These are phyloP conservation scores for Manduca sexta DNA, from an alignment of 1,140 invertebrate genomes.

Conservation along the genomic window DNA sequence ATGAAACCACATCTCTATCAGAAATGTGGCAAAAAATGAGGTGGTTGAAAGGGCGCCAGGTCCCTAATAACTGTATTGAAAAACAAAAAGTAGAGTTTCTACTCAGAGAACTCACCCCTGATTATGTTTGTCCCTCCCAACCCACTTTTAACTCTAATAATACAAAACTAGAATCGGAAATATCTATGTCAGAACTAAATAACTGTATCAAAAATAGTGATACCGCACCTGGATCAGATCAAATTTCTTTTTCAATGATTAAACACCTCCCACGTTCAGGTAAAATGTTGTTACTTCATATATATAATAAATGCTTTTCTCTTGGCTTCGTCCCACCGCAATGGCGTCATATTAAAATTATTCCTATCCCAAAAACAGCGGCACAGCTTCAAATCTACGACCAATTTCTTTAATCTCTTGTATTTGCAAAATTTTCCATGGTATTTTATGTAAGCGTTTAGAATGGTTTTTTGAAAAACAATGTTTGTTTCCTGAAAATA, in stretches of 20 bases:
- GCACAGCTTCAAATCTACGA: constrained; percentile 10
- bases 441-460: constrained; percentile 8
- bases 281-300: background rate
- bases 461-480: constrained; percentile 16
- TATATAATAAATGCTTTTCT: background rate
- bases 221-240: background rate
- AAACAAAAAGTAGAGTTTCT: background rate
- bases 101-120: background rate
- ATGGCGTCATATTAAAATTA: background rate
- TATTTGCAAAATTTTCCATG: constrained; percentile 7
- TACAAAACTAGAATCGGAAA: background rate
- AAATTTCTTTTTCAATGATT: constrained; percentile 1
- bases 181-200: background rate
- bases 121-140: too few species aligned
- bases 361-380: background rate
- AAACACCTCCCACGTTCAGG: background rate
- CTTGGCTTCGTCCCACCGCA: background rate
- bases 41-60: background rate
- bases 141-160: background rate
- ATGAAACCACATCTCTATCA: background rate
- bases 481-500: background rate
- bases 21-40: constrained; percentile 7
- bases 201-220: background rate
- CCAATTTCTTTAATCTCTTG: constrained; percentile 38
- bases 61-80: background rate